phyloP scores from a whole-genome alignment of 1,140 invertebrate genomes.

The Leptopilina boulardi region DNA sequence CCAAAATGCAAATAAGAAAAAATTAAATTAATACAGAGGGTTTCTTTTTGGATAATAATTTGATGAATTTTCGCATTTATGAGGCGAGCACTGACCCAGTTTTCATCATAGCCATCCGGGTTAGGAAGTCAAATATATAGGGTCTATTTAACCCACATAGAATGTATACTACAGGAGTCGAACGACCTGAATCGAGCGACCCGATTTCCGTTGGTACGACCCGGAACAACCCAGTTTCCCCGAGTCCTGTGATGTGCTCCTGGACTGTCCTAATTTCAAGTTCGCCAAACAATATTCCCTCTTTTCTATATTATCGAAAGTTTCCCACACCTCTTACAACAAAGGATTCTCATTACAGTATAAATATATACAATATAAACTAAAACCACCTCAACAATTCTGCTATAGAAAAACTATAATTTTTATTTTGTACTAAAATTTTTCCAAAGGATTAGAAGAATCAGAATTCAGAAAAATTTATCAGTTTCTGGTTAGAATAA shows the following conservation, averaged over 20 bases:
- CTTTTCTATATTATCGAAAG: constrained; percentile 47
- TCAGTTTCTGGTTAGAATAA: no score
- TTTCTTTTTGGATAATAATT: background rate
- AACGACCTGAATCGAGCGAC: constrained; percentile 73
- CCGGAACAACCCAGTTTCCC: constrained; percentile 62
- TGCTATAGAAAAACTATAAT: no score
- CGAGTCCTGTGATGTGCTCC: constrained; percentile 45
- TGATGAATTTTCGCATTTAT: constrained; percentile 1
- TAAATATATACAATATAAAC: background rate
- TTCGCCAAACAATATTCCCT: constrained; percentile 49
- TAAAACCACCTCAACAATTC: no score
- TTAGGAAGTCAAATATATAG: constrained; percentile 66
- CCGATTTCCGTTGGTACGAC: constrained; percentile 65
- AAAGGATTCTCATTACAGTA: background rate
- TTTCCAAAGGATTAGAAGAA: no score
- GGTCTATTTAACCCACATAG: constrained; percentile 57
- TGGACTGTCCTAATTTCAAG: constrained; percentile 54
- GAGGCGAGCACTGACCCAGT: constrained; percentile 67
- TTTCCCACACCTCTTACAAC: background rate
- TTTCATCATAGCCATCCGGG: constrained; percentile 66
- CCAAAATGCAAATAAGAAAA: background rate
- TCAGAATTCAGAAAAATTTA: no score
- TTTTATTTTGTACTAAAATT: no score
- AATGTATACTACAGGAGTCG: constrained; percentile 47
- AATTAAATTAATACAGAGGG: background rate